Evolutionary conservation across 92 coral and sea anemone species (phyloP).

Genomic region (Galaxea fascicularis): DNA sequence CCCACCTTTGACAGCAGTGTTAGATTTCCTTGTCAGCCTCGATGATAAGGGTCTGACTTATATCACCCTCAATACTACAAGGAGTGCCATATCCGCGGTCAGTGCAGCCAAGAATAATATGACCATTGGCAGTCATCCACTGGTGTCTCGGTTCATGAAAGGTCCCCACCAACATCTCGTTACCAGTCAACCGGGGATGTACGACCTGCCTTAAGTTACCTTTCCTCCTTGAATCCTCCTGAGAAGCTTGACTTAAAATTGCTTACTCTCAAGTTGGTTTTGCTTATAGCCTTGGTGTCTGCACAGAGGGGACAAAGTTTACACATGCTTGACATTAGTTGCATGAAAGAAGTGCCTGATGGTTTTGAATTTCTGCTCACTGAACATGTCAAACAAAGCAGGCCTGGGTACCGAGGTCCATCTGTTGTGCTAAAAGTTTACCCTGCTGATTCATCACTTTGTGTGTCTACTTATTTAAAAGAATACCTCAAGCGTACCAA

Average conservation of each 20-base stretch:
- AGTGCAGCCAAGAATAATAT: not conserved
- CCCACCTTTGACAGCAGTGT: constrained; percentile 34
- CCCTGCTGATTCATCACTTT: constrained; percentile 19
- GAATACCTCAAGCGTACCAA: constrained; percentile 43
- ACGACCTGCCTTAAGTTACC: constrained; percentile 24
- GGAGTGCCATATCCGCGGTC: constrained; percentile 49
- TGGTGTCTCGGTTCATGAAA: constrained; percentile 49
- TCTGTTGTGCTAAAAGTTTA: constrained; percentile 16
- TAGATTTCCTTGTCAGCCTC: constrained; percentile 44
- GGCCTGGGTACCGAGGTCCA: constrained; percentile 20
- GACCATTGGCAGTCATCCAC: constrained; percentile 44
- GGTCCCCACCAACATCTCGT: constrained; percentile 7
- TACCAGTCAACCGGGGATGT: constrained; percentile 60
- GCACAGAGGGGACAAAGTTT: constrained; percentile 36
- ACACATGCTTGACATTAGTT: constrained; percentile 15
- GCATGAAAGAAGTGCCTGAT: constrained; percentile 1
- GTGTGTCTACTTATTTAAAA: constrained; percentile 25
- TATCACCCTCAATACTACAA: constrained; percentile 46
- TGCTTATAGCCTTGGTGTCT: constrained; percentile 42
- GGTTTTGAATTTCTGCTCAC: constrained; percentile 22
- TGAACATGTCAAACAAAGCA: constrained; percentile 46
- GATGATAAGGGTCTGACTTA: constrained; percentile 49
- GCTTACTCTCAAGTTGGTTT: constrained; percentile 30
- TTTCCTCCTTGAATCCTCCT: constrained; percentile 15
- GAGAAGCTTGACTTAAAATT: constrained; percentile 35